Conservation (phyloP, 2,888 invertebrate genomes). For the Troilus luridus region DNA sequence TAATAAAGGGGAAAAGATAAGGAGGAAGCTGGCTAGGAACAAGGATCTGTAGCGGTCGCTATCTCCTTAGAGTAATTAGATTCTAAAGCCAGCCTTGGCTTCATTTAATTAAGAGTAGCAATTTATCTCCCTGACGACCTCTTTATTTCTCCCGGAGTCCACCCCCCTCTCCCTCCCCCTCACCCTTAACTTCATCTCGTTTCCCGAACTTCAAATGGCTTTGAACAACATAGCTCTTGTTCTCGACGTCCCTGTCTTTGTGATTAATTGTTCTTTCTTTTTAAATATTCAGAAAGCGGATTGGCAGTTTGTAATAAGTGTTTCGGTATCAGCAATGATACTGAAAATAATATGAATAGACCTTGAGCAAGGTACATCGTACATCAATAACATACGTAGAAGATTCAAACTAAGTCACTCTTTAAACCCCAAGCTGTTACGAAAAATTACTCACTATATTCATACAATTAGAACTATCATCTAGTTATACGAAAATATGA, state of each 20-base stretch:
- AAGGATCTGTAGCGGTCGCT: conserved; percentile 27
- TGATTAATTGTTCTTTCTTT: neutral
- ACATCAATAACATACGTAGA: too few relatives aligned
- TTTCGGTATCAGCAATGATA: neutral
- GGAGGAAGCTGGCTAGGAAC: neutral
- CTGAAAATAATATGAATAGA: neutral
- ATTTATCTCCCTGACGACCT: conserved; percentile 43
- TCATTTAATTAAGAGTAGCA: conserved; percentile 44
- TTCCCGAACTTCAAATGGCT: conserved; percentile 32
- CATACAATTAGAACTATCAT: neutral
- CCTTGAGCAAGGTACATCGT: neutral
- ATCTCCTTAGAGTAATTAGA: conserved; percentile 38
- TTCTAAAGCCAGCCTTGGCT: conserved; percentile 42
- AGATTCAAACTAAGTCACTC: too few relatives aligned
- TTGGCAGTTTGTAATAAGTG: neutral
- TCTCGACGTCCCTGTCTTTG: neutral
- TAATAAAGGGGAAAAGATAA: conserved; percentile 28
- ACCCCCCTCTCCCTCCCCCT: too few relatives aligned
- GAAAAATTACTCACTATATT: too few relatives aligned
- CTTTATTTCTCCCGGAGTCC: conserved; percentile 2
- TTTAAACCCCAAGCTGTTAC: too few relatives aligned
- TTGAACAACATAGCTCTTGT: conserved; percentile 26
- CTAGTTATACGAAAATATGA: neutral
- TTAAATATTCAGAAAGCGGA: neutral
- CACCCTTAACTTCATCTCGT: neutral